Evolutionary conservation across 2,888 invertebrate species (phyloP).

Genomic region (Diplolepis rosae): DNA sequence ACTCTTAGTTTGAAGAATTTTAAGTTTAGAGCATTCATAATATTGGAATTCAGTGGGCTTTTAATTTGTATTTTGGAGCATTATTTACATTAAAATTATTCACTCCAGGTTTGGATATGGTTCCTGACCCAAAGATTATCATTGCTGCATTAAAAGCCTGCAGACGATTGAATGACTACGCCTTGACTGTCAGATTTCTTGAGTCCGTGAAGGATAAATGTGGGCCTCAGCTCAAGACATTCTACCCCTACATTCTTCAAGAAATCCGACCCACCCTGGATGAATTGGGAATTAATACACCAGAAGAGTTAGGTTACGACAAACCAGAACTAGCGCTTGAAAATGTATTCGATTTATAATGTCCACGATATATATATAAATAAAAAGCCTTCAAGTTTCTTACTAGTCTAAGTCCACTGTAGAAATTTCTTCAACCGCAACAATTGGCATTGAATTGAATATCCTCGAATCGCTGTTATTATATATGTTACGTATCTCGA

Average conservation of each 20-base stretch:
- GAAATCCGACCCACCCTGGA: conserved; percentile 93
- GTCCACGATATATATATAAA: conserved; percentile 81
- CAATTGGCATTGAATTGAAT: background rate
- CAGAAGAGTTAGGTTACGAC: conserved; percentile 97
- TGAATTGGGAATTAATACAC: conserved; percentile 94
- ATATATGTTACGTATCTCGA: conserved; percentile 41
- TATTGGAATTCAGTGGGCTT: too few species aligned
- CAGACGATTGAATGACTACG: conserved; percentile 94
- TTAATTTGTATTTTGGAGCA: too few species aligned
- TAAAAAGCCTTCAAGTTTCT: conserved; percentile 43
- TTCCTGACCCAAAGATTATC: conserved; percentile 94
- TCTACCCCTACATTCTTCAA: conserved; percentile 91
- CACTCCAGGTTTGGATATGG: conserved; percentile 87
- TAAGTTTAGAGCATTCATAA: too few species aligned
- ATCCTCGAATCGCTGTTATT: conserved; percentile 32
- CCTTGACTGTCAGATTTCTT: conserved; percentile 92
- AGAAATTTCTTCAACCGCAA: background rate
- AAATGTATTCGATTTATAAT: conserved; percentile 82
- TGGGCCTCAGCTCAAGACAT: conserved; percentile 82
- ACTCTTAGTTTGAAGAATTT: too few species aligned
- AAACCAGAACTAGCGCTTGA: conserved; percentile 94
- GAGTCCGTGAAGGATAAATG: conserved; percentile 95
- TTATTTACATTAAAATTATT: too few species aligned
- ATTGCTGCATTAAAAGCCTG: conserved; percentile 92
- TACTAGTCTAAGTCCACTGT: conserved; percentile 41